Conservation (phyloP, 2,888 invertebrate species). For the Rhingia rostrata region DNA sequence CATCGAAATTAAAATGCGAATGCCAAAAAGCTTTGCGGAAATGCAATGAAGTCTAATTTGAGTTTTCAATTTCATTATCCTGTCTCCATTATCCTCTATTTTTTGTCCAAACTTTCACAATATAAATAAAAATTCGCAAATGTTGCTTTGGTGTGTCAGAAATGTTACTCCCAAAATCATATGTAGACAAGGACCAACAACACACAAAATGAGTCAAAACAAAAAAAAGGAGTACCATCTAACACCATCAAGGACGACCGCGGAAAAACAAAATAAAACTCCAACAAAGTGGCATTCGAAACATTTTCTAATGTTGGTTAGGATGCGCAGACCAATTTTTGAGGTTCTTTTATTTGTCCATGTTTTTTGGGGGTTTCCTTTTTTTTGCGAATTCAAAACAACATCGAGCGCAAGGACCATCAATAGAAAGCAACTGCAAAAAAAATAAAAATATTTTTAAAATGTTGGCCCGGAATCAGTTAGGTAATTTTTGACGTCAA, state of each 20-base stretch:
- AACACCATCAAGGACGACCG: constrained; percentile 21
- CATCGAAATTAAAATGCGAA: constrained; percentile 46
- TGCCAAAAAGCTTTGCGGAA: constrained; percentile 11
- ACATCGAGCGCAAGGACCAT: constrained; percentile 25
- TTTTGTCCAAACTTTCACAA: constrained; percentile 15
- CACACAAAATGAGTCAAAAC: not conserved
- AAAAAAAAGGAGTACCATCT: not conserved
- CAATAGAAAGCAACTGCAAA: not conserved
- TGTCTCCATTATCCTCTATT: constrained; percentile 36
- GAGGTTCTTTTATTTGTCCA: not conserved
- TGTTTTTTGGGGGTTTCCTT: too few species aligned
- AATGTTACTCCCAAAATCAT: constrained; percentile 28
- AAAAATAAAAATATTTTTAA: not conserved
- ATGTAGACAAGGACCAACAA: not conserved
- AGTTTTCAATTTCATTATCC: constrained; percentile 67
- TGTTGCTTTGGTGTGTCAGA: constrained; percentile 9
- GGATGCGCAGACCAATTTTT: constrained; percentile 25
- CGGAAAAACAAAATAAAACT: not conserved
- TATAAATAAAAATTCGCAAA: not conserved
- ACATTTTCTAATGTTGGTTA: constrained; percentile 28
- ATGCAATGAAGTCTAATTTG: constrained; percentile 54
- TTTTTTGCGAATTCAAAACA: constrained; percentile 23
- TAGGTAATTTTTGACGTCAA: constrained; percentile 48
- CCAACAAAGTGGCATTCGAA: constrained; percentile 33
- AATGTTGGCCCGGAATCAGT: constrained; percentile 18